Evolutionary conservation across 2,113 vertebrate species (phyloP).

Genomic region (Pseudopipra pipra): DNA sequence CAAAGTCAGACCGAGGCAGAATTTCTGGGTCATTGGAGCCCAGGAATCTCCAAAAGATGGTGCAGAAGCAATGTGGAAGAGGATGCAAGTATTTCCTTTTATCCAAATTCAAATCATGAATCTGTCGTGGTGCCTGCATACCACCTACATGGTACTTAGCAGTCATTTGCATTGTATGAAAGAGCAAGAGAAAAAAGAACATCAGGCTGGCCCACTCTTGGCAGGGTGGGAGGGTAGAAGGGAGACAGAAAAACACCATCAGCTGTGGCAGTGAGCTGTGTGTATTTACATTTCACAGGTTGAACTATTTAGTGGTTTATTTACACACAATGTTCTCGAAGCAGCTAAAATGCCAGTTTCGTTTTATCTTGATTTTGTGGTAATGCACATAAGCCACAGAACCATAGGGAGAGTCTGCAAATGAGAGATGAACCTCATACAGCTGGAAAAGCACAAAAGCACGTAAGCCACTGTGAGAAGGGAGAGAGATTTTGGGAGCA

Average conservation of each 20-base stretch:
- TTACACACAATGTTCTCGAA: slow-evolving; percentile 57
- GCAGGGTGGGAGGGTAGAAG: slow-evolving; percentile 55
- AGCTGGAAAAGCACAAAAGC: slow-evolving; percentile 2
- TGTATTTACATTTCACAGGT: slow-evolving; percentile 60
- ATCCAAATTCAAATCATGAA: not conserved
- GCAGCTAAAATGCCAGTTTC: slow-evolving; percentile 57
- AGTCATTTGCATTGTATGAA: slow-evolving; percentile 44
- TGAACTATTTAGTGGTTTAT: slow-evolving; percentile 58
- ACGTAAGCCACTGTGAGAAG: not conserved
- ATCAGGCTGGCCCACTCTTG: slow-evolving; percentile 40
- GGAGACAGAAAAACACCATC: slow-evolving; percentile 56
- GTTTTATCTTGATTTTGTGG: slow-evolving; percentile 42
- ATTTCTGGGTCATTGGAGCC: not conserved
- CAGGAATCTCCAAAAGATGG: not conserved
- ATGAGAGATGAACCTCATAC: not conserved
- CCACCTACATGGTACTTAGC: slow-evolving; percentile 49
- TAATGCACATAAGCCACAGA: not conserved
- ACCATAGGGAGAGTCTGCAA: not conserved
- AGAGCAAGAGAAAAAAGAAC: slow-evolving; percentile 27
- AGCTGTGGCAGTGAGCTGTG: not conserved
- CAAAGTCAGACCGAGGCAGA: not conserved
- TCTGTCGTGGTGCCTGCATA: not conserved
- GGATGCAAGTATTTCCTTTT: not conserved
- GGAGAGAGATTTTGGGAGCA: not conserved
- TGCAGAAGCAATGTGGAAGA: not conserved